Base-by-base conservation (phyloP, 2,113 vertebrate species). In the Salminus brasiliensis region DNA sequence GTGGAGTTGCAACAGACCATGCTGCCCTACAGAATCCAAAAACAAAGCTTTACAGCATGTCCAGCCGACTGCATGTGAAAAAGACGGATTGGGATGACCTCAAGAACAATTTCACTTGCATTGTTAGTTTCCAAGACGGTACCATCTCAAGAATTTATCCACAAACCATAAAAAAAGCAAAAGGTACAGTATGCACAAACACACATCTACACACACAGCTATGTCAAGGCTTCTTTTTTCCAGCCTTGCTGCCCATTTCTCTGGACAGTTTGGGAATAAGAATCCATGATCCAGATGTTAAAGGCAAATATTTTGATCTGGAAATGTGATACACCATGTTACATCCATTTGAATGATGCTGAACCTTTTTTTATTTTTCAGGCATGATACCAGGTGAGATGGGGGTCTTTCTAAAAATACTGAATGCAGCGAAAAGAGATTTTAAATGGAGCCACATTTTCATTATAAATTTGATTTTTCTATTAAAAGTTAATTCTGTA, bases 51-150 rank as follows among this genome's bases (percentile, higher is more conserved):
- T 98, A 93, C 81, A 90, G 49, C 0, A 87, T 96, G 89, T 95
- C 91, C 90, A 98, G 96, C 85, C 89, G 95, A 75, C 85, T 98
- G 80, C 92, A 87, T 73, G 88, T 98, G 62, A 13, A 71, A 0
- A 71, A 52, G 0, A 0, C 60, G 0, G 81, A 85, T 0, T 97
- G 95, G 96, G 79, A 63, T 68, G 89, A 88, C 0, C 53, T 85
- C 0, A 9, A 2, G 0, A 92, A 81, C 5, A 0, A 0, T 0
- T 96, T 97, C 25, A 80, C 74, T 3, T 98, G 97, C 62, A 59
- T 13, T 0, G 91, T 93, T 75, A 34, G 0, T 0, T 97, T 94
- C 90, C 89, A 73, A 2, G n/a, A 81, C 11, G 84, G 66, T n/a
- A n/a, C n/a, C n/a, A n/a, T n/a, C n/a, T 11, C 15, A 0, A 0